phyloP scores from a whole-genome alignment of 2,888 invertebrate species.

The Brachypalpus laphriformis region DNA sequence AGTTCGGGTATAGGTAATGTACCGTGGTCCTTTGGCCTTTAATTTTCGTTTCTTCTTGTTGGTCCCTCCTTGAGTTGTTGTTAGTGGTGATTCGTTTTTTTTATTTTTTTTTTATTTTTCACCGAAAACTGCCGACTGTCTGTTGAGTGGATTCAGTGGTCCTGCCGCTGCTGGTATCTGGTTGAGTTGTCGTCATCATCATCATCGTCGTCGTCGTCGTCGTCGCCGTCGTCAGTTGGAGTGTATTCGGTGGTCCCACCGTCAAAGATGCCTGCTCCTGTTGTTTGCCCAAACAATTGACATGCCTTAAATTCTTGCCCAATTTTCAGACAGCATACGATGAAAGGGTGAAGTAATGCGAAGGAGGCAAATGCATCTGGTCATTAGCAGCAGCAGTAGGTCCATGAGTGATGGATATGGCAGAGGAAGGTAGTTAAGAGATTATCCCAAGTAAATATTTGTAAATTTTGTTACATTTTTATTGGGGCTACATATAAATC shows the following conservation, averaged over 20 bases:
- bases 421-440: conserved; percentile 25
- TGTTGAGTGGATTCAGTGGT: conserved; percentile 33
- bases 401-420: not conserved
- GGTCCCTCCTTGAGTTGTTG: not conserved
- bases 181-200: not conserved
- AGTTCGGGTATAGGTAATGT: conserved; percentile 50
- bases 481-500: conserved; percentile 7
- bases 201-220: not conserved
- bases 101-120: conserved; percentile 12
- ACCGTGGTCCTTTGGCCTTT: conserved; percentile 59
- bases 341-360: not conserved
- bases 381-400: conserved; percentile 65
- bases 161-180: conserved; percentile 15
- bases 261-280: conserved; percentile 64
- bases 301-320: conserved; percentile 66
- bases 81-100: conserved; percentile 26
- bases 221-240: not conserved
- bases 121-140: conserved; percentile 51
- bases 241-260: conserved; percentile 46
- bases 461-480: conserved; percentile 37
- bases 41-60: conserved; percentile 17
- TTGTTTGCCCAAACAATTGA: conserved; percentile 72
- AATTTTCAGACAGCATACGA: conserved; percentile 13
- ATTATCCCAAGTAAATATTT: conserved; percentile 64
- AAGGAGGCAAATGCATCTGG: conserved; percentile 55